Conservation (phyloP, 2,888 invertebrate genomes). For the Linyphia triangularis region DNA sequence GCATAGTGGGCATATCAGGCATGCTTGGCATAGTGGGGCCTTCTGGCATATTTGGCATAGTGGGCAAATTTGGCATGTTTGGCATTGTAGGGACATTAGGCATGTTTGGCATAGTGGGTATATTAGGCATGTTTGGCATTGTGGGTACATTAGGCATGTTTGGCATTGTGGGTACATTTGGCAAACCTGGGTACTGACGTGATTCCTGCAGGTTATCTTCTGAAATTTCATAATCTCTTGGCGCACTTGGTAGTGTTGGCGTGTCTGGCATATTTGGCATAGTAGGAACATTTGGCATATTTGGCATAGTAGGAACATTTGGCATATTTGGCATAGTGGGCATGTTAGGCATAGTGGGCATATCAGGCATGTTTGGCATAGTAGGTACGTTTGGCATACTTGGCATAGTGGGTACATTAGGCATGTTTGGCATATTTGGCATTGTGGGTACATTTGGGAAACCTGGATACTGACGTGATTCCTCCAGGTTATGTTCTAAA, state of each 20-base stretch:
- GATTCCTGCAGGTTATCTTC: neutral
- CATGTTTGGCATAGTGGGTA: no score
- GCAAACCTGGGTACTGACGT: no score
- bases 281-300: neutral
- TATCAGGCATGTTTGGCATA: conserved; percentile 15
- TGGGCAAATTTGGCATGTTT: no score
- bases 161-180: no score
- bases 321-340: neutral
- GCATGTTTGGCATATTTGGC: neutral
- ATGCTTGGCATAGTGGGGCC: no score
- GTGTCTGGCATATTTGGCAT: neutral
- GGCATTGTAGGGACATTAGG: no score
- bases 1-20: no score
- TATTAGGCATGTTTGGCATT: no score
- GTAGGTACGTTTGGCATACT: neutral
- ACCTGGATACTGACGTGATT: neutral
- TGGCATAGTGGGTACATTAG: neutral
- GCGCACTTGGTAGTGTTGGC: neutral
- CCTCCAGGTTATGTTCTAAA: neutral
- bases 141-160: neutral
- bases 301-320: no score
- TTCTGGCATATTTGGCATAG: no score
- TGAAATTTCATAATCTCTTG: neutral
- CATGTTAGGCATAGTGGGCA: neutral
- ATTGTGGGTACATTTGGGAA: neutral